Evolutionary conservation across 2,888 invertebrate species (phyloP).

Genomic region (Lasioglossum lativentre): DNA sequence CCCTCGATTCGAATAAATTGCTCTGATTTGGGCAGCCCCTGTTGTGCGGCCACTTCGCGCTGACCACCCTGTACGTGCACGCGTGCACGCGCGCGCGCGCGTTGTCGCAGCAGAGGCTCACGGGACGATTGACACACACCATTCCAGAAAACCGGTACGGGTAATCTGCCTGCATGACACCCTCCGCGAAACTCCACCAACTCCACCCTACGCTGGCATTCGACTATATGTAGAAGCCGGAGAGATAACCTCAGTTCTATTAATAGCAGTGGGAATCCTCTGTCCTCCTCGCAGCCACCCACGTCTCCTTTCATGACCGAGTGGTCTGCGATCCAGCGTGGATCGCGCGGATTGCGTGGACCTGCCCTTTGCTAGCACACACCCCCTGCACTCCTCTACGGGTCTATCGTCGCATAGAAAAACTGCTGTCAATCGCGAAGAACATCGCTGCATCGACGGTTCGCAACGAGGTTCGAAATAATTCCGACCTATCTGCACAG

Average conservation of each 20-base stretch:
- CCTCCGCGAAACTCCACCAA: constrained; percentile 68
- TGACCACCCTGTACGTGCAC: constrained; percentile 43
- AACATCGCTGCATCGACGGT: neutral
- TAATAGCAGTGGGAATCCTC: constrained; percentile 69
- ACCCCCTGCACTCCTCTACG: neutral
- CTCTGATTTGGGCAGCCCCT: neutral
- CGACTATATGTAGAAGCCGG: constrained; percentile 76
- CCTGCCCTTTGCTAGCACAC: constrained; percentile 28
- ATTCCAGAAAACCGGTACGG: constrained; percentile 80
- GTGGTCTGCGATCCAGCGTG: constrained; percentile 29
- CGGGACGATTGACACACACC: constrained; percentile 63
- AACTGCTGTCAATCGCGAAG: neutral
- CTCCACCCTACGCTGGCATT: constrained; percentile 67
- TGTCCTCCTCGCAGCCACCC: constrained; percentile 52
- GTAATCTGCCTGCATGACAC: constrained; percentile 69
- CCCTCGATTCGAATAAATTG: too few relatives aligned
- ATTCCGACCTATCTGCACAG: constrained; percentile 23
- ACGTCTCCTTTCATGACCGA: constrained; percentile 57
- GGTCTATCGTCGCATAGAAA: neutral
- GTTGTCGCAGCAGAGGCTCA: constrained; percentile 7
- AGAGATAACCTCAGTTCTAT: constrained; percentile 76
- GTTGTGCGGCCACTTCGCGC: neutral
- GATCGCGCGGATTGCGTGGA: neutral
- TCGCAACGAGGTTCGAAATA: neutral
- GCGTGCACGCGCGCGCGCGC: neutral